Evolutionary conservation across 2,113 vertebrate species (phyloP).

Genomic region (Coreoperca whiteheadi): DNA sequence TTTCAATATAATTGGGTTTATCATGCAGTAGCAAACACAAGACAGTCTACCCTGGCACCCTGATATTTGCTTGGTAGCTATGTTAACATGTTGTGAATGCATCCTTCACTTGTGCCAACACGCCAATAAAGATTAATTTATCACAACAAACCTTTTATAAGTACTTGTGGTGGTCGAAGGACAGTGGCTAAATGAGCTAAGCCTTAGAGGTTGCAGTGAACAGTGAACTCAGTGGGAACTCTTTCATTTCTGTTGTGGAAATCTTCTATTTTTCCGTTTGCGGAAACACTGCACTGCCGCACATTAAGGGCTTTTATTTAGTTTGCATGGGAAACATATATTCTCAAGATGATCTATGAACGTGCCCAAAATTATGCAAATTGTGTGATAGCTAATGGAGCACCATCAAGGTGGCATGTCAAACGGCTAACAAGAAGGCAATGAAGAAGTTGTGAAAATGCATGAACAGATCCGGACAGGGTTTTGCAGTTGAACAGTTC

Average conservation of each 20-base stretch:
- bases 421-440: too few relatives aligned
- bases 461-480: not conserved
- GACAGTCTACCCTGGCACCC: not conserved
- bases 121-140: not conserved
- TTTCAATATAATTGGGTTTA: not conserved
- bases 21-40: not conserved
- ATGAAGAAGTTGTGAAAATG: not conserved
- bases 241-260: too few relatives aligned
- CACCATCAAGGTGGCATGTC: too few relatives aligned
- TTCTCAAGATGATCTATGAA: too few relatives aligned
- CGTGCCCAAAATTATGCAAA: too few relatives aligned
- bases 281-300: too few relatives aligned
- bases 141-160: not conserved
- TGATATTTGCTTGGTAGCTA: not conserved
- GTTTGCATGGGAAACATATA: too few relatives aligned
- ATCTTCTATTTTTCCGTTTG: too few relatives aligned
- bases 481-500: not conserved
- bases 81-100: not conserved
- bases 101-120: not conserved
- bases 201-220: not conserved
- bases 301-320: too few relatives aligned
- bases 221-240: too few relatives aligned
- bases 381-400: too few relatives aligned
- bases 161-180: not conserved
- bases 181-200: not conserved